Evolutionary conservation across 1,140 invertebrate species (phyloP).

Genomic region (Condylostylus longicornis): DNA sequence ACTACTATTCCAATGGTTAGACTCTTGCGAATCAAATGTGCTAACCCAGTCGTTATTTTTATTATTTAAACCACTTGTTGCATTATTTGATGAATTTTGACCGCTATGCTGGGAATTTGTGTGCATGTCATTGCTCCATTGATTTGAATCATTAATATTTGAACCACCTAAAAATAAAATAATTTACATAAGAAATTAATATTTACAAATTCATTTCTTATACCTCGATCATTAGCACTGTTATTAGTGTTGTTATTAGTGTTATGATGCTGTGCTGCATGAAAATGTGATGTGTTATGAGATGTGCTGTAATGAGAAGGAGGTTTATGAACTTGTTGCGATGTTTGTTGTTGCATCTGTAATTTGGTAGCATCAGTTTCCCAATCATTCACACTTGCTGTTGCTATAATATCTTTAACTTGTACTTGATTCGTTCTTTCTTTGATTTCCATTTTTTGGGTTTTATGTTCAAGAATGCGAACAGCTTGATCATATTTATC

Average conservation of each 20-base stretch:
- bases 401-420: too few species aligned
- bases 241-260: conserved; percentile 8
- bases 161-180: conserved; percentile 9
- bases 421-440: too few species aligned
- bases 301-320: background rate
- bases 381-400: too few species aligned
- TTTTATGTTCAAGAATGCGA: too few species aligned
- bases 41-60: conserved; percentile 8
- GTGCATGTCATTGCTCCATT: conserved; percentile 29
- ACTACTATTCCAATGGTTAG: conserved; percentile 21
- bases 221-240: conserved; percentile 8
- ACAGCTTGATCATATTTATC: too few species aligned
- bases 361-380: too few species aligned
- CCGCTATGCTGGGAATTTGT: conserved; percentile 17
- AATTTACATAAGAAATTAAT: too few species aligned
- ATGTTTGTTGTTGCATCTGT: conserved; percentile 8
- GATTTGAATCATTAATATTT: conserved; percentile 11
- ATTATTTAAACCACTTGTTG: conserved; percentile 13
- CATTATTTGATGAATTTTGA: conserved; percentile 20
- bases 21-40: conserved; percentile 11
- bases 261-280: background rate
- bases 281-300: background rate
- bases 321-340: conserved; percentile 3
- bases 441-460: too few species aligned
- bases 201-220: too few species aligned